Percentiles rank a stretch among this genome's conserved stretches.
phyloP scores from a whole-genome alignment of 2,888 invertebrate species.

The Zygaena filipendulae region DNA sequence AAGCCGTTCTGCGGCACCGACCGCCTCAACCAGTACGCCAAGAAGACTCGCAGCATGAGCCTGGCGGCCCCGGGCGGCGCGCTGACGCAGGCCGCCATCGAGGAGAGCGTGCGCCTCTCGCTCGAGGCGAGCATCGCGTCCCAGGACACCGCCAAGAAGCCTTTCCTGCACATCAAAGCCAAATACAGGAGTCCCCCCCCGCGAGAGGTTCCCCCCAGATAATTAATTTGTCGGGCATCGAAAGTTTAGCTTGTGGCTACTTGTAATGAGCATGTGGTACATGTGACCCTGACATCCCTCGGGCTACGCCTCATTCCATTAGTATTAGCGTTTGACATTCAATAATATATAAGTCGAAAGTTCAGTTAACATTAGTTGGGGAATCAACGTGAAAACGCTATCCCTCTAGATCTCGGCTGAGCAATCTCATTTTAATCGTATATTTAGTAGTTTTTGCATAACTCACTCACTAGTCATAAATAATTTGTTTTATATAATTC shows the following conservation, averaged over 20 bases:
- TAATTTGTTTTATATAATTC: constrained; percentile 23
- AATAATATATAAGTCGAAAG: constrained; percentile 8
- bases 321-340: constrained; percentile 23
- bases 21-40: constrained; percentile 22
- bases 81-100: constrained; percentile 57
- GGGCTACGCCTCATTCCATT: constrained; percentile 50
- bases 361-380: constrained; percentile 17
- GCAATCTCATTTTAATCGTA: constrained; percentile 41
- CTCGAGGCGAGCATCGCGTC: constrained; percentile 49
- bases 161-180: constrained; percentile 77
- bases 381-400: too few relatives aligned
- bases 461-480: constrained; percentile 42
- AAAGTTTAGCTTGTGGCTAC: too few relatives aligned
- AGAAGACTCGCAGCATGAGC: constrained; percentile 56
- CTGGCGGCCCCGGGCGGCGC: constrained; percentile 37
- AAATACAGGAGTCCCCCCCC: constrained; percentile 78
- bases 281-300: too few relatives aligned
- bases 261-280: neutral
- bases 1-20: constrained; percentile 27
- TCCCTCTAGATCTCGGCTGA: constrained; percentile 51
- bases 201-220: constrained; percentile 69
- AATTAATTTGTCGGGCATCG: constrained; percentile 26
- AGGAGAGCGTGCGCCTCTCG: constrained; percentile 54
- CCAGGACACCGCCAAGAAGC: constrained; percentile 46
- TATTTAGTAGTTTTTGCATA: constrained; percentile 28